Conservation (phyloP, 2,888 invertebrate genomes). For the Leucophenga montana region DNA sequence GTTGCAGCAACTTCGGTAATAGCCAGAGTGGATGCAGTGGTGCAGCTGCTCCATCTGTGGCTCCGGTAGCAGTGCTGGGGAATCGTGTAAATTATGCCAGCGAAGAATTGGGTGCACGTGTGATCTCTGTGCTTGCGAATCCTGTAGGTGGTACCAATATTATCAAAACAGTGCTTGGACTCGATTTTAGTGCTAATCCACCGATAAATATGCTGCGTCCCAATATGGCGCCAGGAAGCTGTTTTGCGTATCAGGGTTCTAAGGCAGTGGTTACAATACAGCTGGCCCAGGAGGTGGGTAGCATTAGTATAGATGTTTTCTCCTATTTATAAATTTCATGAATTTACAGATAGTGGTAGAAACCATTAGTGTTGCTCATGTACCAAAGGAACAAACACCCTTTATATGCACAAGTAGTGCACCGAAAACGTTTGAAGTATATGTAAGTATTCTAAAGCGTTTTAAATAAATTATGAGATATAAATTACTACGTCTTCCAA, state of each 20-base stretch:
- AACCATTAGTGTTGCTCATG: conserved; percentile 52
- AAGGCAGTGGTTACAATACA: conserved; percentile 52
- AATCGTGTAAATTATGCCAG: conserved; percentile 60
- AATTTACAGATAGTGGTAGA: conserved; percentile 51
- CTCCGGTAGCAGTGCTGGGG: background rate
- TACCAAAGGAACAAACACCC: conserved; percentile 56
- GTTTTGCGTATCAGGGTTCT: conserved; percentile 56
- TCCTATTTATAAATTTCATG: conserved; percentile 3
- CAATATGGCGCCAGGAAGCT: conserved; percentile 55
- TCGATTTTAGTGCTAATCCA: conserved; percentile 59
- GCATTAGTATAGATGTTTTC: background rate
- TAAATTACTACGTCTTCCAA: background rate
- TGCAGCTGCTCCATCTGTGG: background rate
- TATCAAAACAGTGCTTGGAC: conserved; percentile 48
- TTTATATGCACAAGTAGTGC: conserved; percentile 53
- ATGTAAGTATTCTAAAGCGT: conserved; percentile 44
- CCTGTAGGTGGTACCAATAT: conserved; percentile 50
- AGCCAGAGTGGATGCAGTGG: background rate
- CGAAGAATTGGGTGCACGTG: conserved; percentile 60
- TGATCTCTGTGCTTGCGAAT: conserved; percentile 46
- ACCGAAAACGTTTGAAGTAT: conserved; percentile 60
- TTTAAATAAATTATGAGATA: background rate
- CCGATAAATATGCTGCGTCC: conserved; percentile 58
- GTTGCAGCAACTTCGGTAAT: conserved; percentile 32
- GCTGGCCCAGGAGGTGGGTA: conserved; percentile 48